phyloP scores from a whole-genome alignment of 2,888 invertebrate species.

The Drosophila flavopinicola region DNA sequence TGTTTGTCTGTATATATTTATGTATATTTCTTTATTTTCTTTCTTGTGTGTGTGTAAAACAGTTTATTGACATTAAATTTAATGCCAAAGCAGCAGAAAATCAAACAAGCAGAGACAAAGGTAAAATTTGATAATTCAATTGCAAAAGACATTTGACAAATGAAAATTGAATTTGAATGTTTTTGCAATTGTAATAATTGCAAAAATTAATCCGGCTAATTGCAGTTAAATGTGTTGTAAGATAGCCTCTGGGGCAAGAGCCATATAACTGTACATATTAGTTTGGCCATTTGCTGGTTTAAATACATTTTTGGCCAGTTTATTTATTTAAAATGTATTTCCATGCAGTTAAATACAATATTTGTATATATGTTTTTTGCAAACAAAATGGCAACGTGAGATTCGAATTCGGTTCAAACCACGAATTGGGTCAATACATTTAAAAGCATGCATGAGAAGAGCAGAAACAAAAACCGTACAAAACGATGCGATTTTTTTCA shows the following conservation, averaged over 20 bases:
- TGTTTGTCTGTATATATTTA: slow-evolving; percentile 21
- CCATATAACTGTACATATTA: neutral
- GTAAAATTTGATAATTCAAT: slow-evolving; percentile 37
- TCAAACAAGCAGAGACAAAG: slow-evolving; percentile 6
- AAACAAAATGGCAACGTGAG: slow-evolving; percentile 19
- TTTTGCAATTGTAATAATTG: slow-evolving; percentile 21
- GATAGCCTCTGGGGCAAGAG: slow-evolving; percentile 2
- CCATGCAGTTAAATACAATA: no score
- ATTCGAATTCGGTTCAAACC: slow-evolving; percentile 13
- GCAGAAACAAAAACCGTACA: slow-evolving; percentile 59
- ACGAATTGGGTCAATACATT: slow-evolving; percentile 69
- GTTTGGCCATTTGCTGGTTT: neutral
- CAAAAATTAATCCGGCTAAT: slow-evolving; percentile 29
- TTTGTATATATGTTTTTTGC: no score
- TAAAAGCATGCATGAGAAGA: slow-evolving; percentile 48
- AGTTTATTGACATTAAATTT: slow-evolving; percentile 58
- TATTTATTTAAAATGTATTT: slow-evolving; percentile 16
- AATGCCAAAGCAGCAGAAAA: slow-evolving; percentile 36
- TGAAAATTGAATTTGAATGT: slow-evolving; percentile 49
- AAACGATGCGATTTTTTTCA: slow-evolving; percentile 39
- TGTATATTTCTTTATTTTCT: neutral
- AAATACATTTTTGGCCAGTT: neutral
- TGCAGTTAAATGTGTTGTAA: slow-evolving; percentile 12
- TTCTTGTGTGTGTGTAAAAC: slow-evolving; percentile 3
- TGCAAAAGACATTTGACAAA: slow-evolving; percentile 44